Percentiles rank a stretch among this genome's conserved stretches.
Evolutionary conservation across 2,113 vertebrate species (phyloP).

Genomic region (Seriola rivoliana): DNA sequence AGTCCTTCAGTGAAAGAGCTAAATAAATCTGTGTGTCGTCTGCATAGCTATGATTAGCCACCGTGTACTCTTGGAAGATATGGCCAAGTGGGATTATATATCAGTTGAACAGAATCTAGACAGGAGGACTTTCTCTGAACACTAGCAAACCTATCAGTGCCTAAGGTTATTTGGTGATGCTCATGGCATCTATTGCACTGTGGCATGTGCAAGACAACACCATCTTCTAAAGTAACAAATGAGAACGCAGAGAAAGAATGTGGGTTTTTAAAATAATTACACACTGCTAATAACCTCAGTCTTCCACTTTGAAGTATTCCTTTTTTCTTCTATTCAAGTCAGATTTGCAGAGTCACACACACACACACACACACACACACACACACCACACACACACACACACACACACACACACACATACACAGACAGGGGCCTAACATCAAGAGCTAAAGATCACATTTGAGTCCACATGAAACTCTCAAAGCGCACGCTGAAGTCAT

Average conservation of each 20-base stretch:
- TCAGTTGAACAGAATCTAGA: not conserved
- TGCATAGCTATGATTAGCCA: too few relatives aligned
- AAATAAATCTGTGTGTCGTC: too few relatives aligned
- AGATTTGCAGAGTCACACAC: not conserved
- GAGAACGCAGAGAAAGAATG: not conserved
- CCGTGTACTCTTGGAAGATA: too few relatives aligned
- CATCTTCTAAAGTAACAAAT: too few relatives aligned
- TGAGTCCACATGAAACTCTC: conserved; percentile 41
- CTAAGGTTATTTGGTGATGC: too few relatives aligned
- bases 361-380: conserved; percentile 3
- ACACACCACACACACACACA: not conserved
- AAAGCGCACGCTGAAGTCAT: conserved; percentile 19
- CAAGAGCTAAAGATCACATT: conserved; percentile 34
- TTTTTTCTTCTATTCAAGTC: not conserved
- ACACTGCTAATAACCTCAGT: not conserved
- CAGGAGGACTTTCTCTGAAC: not conserved
- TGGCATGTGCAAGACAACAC: not conserved
- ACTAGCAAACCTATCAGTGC: too few relatives aligned
- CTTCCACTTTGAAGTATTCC: conserved; percentile 6
- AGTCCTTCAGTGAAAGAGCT: too few relatives aligned
- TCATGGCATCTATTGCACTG: not conserved
- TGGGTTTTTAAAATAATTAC: not conserved
- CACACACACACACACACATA: conserved; percentile 5
- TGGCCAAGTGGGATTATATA: too few relatives aligned
- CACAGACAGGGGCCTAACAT: conserved; percentile 7